Percentiles rank a stretch among this genome's conserved stretches.
phyloP scores from a whole-genome alignment of 1,140 invertebrate genomes.

The Procambarus virginalis region DNA sequence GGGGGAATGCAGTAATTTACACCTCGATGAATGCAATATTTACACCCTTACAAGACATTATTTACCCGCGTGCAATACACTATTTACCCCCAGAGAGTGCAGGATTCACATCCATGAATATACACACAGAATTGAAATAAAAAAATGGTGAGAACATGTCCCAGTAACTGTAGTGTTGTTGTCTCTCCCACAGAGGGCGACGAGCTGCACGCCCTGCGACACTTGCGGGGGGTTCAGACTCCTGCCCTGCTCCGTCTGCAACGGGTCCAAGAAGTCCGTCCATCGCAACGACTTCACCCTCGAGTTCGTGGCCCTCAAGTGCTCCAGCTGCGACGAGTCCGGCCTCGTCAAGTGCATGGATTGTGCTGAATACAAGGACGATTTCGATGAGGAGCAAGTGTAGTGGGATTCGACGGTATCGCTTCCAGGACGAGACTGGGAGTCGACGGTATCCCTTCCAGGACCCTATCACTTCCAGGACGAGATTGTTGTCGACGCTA shows the following conservation, averaged over 20 bases:
- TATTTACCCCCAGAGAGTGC: too few relatives aligned
- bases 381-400: not conserved
- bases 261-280: slow-evolving; percentile 95
- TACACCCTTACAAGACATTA: too few relatives aligned
- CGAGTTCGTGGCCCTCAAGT: slow-evolving; percentile 95
- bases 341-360: slow-evolving; percentile 90
- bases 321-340: slow-evolving; percentile 96
- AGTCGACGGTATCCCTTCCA: too few relatives aligned
- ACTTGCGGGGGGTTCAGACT: slow-evolving; percentile 92
- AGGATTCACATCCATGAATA: too few relatives aligned
- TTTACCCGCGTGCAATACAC: too few relatives aligned
- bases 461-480: too few relatives aligned
- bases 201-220: slow-evolving; percentile 85
- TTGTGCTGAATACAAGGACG: slow-evolving; percentile 76
- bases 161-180: slow-evolving; percentile 47
- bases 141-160: not conserved
- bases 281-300: slow-evolving; percentile 94
- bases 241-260: slow-evolving; percentile 91
- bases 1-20: too few relatives aligned
- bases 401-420: not conserved
- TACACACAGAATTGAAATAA: too few relatives aligned
- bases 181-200: slow-evolving; percentile 79
- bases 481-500: too few relatives aligned
- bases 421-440: not conserved
- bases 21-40: too few relatives aligned